Conservation (phyloP, 1,140 invertebrate genomes). For the Mamestra configurata region DNA sequence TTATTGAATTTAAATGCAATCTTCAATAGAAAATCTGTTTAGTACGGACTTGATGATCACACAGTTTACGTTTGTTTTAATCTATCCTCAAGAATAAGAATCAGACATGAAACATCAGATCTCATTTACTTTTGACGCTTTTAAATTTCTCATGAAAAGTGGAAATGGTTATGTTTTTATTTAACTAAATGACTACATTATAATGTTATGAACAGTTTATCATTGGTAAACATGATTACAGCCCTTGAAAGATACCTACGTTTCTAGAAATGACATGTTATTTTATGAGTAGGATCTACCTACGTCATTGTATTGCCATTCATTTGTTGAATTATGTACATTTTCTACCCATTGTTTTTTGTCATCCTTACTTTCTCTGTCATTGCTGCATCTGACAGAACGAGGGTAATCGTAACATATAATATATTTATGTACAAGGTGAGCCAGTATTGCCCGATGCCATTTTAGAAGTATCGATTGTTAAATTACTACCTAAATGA, state of each 20-base stretch:
- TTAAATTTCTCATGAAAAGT: not conserved
- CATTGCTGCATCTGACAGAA: conserved; percentile 10
- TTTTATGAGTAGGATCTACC: not conserved
- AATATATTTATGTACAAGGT: not conserved
- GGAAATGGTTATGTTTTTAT: not conserved
- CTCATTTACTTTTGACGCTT: not conserved
- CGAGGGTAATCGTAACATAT: not conserved
- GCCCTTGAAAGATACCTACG: conserved; percentile 12
- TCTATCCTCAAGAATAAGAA: not conserved
- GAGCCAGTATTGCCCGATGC: not conserved
- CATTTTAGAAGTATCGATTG: not conserved
- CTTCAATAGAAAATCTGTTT: conserved; percentile 52
- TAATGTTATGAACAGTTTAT: not conserved
- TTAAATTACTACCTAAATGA: not conserved
- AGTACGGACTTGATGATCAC: conserved; percentile 49
- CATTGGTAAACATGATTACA: conserved; percentile 25
- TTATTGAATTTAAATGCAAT: conserved; percentile 42
- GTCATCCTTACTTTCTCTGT: not conserved
- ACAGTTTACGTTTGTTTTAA: not conserved
- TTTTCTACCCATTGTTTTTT: not conserved
- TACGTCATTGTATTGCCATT: conserved; percentile 6
- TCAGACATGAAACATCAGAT: not conserved
- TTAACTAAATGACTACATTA: not conserved
- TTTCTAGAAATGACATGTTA: conserved; percentile 13
- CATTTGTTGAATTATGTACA: not conserved